Evolutionary conservation across 1,140 invertebrate species (phyloP), one percentile per base, ranked within the genome.

Genomic region (Calosoma granatense): DNA sequence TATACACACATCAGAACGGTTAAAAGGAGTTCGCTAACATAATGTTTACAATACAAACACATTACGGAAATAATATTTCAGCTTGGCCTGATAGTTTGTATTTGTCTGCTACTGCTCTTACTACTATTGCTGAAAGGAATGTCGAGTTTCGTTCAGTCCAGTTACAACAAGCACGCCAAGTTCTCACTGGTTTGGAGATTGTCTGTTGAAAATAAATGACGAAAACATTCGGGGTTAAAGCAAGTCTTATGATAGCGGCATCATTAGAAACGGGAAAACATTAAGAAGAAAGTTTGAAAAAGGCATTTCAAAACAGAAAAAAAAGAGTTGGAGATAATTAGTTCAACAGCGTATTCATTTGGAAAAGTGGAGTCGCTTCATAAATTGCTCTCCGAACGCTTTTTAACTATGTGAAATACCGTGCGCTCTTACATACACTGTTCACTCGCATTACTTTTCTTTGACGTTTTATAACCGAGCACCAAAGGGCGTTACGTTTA

Each of bases 21-120:
- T 17, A 47, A 47, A 47, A 47, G 9, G 41, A 47, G 6, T 17
- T 47, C 6, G 9, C 41, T 17, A 47, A 47, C 41, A 17, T 9
- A 47, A 47, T 47, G 41, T 47, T 47, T 47, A 47, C 41, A 47
- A 47, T 47, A 47, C 41, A 47, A 47, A 47, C 41, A 47, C 41
- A 47, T 47, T 17, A 17, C 41, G 41, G 41, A 47, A 47, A 47
- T 47, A 47, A 47, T 47, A 47, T 47, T 47, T 47, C 41, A 47
- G 41, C 26, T 47, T 17, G 41, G 6, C 17, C 17, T 3, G 41
- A 9, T 47, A 47, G 6, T 36, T 36, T 36, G 26, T 9, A 36
- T 36, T 36, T 36, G 26, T n/a, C n/a, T n/a, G n/a, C 26, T n/a
- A 36, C n/a, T 36, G 26, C 26, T 36, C 26, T 36, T 36, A n/a